Evolutionary conservation across 2,113 vertebrate genomes (phyloP).

Genomic region (Phoenicopterus ruber): DNA sequence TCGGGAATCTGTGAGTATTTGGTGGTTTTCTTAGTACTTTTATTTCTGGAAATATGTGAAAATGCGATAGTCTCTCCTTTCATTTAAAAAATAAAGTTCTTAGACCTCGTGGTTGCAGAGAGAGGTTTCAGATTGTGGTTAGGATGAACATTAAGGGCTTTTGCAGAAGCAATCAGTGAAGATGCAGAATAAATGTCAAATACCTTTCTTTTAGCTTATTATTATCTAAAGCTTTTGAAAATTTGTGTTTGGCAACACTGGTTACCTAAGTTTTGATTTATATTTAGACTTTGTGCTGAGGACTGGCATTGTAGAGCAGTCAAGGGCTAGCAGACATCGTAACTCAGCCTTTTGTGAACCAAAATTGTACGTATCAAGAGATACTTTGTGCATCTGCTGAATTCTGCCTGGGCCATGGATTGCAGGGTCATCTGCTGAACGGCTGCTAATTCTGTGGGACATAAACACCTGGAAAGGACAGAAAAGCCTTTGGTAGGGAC

Average conservation of each 20-base stretch:
- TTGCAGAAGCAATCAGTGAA: background rate
- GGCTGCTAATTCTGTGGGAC: background rate
- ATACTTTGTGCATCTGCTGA: background rate
- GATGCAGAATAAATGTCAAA: background rate
- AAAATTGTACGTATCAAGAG: accelerated
- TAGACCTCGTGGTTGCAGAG: background rate
- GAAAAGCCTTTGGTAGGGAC: background rate
- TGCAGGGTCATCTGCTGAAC: accelerated
- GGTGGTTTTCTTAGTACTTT: background rate
- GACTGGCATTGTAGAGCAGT: background rate
- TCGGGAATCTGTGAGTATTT: background rate
- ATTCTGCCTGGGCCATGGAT: background rate
- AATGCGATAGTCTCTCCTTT: background rate
- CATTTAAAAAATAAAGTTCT: background rate
- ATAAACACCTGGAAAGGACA: background rate
- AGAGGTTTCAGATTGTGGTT: background rate
- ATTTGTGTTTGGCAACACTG: background rate
- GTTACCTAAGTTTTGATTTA: background rate
- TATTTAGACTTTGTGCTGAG: background rate
- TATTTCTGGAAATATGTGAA: background rate
- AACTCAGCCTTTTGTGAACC: background rate
- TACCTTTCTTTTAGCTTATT: background rate
- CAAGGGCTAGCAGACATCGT: background rate
- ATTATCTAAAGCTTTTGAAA: background rate
- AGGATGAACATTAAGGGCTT: background rate